Evolutionary conservation across 2,888 invertebrate species (phyloP), one percentile per base, ranked within the genome.

Genomic region (Rhyacophila evoluta): DNA sequence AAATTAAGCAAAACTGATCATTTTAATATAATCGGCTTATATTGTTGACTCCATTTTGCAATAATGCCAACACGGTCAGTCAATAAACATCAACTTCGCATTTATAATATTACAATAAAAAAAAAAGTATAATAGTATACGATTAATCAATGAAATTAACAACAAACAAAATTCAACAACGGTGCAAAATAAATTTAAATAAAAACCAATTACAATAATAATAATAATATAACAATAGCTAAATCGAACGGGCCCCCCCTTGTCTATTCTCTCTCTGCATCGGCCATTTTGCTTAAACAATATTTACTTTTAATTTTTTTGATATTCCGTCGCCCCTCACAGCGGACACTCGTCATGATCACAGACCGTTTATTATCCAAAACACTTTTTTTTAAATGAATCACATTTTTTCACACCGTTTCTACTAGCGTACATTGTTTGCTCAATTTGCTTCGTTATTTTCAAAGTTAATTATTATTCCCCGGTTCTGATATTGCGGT

Each of bases 161-260:
- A 80, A 80, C 74, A 77, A 80, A 77, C 74, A 80, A 80, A 79
- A 76, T 69, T 79, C 75, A 80, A 80, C 80, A 77, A 80, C 73
- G 70, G 78, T 25, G 28, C 37, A 74, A 79, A 79, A 72, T 68
- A 75, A 75, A 71, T 68, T 39, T 33, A 75, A 79, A 75, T 72
- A 75, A 75, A 36, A 78, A 75, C 67, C 38, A 67, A 78, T 38
- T 71, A 75, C 76, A 76, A 76, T 76, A 72, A 75, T 70, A 72
- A 72, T 71, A 70, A 67, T 55, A 25, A 55, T 39, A 39, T 55
- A 55, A 55, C 55, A 55, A 55, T 55, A 19, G 55, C 55, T 25
- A 55, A 55, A 25, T 55, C 55, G 55, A 55, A 55, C 19, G 55
- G 19, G 55, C 8, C 55, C 55, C 39, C 38, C 55, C 55, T 55